phyloP scores from a whole-genome alignment of 2,113 vertebrate species.

The Gymnogyps californianus region DNA sequence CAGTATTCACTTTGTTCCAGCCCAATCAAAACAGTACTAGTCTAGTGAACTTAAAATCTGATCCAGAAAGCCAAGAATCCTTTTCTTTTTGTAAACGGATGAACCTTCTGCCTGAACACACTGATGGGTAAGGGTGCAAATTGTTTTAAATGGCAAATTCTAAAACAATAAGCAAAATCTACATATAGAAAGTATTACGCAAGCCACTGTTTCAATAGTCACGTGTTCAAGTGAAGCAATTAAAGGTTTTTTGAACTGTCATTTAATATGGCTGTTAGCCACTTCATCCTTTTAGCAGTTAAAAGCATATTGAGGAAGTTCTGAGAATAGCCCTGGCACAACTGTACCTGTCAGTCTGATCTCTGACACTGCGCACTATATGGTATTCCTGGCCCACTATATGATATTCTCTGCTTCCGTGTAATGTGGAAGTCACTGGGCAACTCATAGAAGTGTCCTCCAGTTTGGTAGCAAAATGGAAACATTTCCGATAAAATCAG shows the following conservation, averaged over 20 bases:
- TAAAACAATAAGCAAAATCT: neutral
- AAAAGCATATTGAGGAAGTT: neutral
- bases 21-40: neutral
- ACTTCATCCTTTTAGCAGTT: neutral
- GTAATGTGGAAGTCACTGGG: neutral
- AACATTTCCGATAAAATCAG: neutral
- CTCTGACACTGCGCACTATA: neutral
- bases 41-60: neutral
- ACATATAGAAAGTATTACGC: neutral
- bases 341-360: neutral
- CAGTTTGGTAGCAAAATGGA: neutral
- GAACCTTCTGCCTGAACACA: neutral
- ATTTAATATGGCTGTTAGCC: neutral
- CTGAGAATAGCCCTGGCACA: neutral
- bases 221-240: neutral
- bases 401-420: fast-evolving
- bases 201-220: neutral
- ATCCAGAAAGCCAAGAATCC: neutral
- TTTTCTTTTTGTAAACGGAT: neutral
- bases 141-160: neutral
- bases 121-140: neutral
- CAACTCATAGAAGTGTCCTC: neutral
- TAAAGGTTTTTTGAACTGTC: neutral
- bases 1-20: neutral
- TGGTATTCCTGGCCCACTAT: neutral